Evolutionary conservation across 2,888 invertebrate species (phyloP).

Genomic region (Mystacides longicornis): DNA sequence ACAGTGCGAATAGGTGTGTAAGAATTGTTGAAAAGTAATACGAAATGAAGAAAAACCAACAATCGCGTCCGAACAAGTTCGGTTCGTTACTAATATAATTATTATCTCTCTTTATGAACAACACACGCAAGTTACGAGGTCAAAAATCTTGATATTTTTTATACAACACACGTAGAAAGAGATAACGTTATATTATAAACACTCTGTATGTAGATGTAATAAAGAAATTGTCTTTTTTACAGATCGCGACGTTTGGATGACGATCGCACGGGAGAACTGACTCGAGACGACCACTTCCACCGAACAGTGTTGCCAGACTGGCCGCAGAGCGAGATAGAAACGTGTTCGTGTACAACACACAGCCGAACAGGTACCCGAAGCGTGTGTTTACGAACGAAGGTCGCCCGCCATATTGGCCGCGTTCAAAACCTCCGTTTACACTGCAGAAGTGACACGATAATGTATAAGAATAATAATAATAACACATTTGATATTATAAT

Average conservation of each 20-base stretch:
- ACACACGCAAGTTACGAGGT: not conserved
- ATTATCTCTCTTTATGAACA: not conserved
- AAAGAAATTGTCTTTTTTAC: constrained; percentile 1
- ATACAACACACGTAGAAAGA: not conserved
- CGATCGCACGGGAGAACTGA: not conserved
- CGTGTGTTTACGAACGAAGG: not conserved
- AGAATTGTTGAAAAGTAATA: not conserved
- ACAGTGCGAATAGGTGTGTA: too few species aligned
- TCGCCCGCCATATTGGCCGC: constrained; percentile 2
- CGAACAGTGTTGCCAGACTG: not conserved
- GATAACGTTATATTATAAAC: not conserved
- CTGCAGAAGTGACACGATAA: not conserved
- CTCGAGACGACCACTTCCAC: not conserved
- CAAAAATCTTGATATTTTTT: constrained; percentile 1
- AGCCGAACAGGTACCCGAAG: not conserved
- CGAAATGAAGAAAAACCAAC: not conserved
- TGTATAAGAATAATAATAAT: too few species aligned
- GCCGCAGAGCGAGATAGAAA: too few species aligned
- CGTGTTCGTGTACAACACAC: not conserved
- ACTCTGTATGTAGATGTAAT: not conserved
- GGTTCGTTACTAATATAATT: not conserved
- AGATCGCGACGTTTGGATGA: not conserved
- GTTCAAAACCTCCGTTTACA: not conserved
- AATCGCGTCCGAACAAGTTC: not conserved
- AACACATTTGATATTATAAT: too few species aligned